Conservation (phyloP, 2,888 invertebrate species). For the Ariolimax columbianus region DNA sequence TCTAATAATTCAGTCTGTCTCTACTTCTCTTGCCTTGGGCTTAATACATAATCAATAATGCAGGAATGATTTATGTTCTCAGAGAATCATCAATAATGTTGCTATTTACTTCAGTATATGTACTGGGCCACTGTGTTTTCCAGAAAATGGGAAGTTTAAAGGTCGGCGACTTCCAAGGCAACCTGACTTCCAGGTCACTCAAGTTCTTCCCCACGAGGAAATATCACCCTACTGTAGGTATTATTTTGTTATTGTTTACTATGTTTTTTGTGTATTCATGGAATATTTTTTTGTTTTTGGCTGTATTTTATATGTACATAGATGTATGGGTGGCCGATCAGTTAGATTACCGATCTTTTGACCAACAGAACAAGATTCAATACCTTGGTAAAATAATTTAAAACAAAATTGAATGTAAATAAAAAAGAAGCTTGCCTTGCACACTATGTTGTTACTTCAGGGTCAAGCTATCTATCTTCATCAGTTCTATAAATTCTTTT, state of each 20-base stretch:
- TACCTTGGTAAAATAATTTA: no score
- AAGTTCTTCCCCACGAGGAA: background rate
- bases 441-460: no score
- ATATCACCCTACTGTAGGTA: conserved; percentile 20
- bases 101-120: background rate
- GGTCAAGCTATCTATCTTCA: no score
- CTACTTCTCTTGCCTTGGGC: no score
- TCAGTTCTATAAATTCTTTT: no score
- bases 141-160: conserved; percentile 62
- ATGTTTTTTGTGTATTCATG: background rate
- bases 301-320: background rate
- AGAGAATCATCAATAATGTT: no score
- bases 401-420: no score
- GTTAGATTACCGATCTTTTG: no score
- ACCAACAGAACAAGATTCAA: no score
- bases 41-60: background rate
- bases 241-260: background rate
- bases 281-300: background rate
- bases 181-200: conserved; percentile 43
- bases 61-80: no score
- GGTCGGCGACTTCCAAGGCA: conserved; percentile 78
- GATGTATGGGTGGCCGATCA: background rate
- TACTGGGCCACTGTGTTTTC: conserved; percentile 19
- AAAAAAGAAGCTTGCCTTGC: no score
- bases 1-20: no score